Evolutionary conservation across 2,113 vertebrate species (phyloP).

Genomic region (Callopanchax toddi): DNA sequence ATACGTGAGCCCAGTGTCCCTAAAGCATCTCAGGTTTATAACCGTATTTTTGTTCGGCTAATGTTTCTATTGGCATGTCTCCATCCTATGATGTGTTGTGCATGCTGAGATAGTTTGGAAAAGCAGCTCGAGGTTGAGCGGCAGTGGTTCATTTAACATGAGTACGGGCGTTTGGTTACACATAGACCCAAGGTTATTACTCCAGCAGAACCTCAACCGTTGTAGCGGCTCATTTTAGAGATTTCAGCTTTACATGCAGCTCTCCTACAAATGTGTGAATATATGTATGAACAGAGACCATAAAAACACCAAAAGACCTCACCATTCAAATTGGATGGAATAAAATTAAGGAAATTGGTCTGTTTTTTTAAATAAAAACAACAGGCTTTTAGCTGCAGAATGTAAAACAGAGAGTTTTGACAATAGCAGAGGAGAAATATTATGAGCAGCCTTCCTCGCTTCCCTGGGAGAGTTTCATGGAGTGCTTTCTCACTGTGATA

Average conservation of each 20-base stretch:
- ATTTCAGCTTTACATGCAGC: slow-evolving; percentile 12
- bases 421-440: slow-evolving; percentile 58
- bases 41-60: slow-evolving; percentile 65
- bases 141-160: slow-evolving; percentile 56
- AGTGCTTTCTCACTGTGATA: slow-evolving; percentile 77
- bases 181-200: slow-evolving; percentile 12
- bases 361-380: slow-evolving; percentile 7
- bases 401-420: slow-evolving; percentile 68
- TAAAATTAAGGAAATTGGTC: slow-evolving; percentile 26
- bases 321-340: slow-evolving; percentile 36
- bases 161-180: slow-evolving; percentile 48
- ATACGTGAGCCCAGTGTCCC: slow-evolving; percentile 23
- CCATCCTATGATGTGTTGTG: slow-evolving; percentile 58
- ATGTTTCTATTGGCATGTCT: slow-evolving; percentile 65
- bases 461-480: slow-evolving; percentile 71
- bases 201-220: slow-evolving; percentile 33
- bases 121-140: slow-evolving; percentile 50
- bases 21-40: slow-evolving; percentile 53
- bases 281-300: slow-evolving; percentile 32
- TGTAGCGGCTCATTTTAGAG: slow-evolving; percentile 19
- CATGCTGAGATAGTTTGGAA: slow-evolving; percentile 61
- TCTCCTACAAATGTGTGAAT: slow-evolving; percentile 16
- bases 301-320: slow-evolving; percentile 24
- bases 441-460: slow-evolving; percentile 61
- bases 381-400: slow-evolving; percentile 42